A percentile compares a stretch with the other conserved stretches of the same genome.
phyloP scores from a whole-genome alignment of 2,113 vertebrate genomes.

The Lepus timidus region DNA sequence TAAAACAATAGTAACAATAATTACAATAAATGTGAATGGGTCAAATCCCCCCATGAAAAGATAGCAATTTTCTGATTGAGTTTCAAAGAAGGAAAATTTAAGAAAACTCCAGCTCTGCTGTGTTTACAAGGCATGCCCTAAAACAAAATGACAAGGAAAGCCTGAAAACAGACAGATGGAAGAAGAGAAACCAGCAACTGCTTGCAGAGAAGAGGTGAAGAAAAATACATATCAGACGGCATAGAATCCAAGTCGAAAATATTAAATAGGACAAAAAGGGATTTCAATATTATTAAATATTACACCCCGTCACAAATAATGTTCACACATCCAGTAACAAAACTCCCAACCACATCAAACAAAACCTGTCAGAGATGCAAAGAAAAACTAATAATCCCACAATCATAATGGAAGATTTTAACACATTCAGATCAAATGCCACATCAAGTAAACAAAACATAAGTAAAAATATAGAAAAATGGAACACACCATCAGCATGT shows the following conservation, averaged over 20 bases:
- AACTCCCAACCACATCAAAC: conserved; percentile 72
- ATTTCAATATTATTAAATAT: conserved; percentile 83
- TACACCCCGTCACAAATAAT: conserved; percentile 65
- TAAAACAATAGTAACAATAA: background rate
- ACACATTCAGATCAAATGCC: conserved; percentile 75
- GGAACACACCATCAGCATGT: background rate
- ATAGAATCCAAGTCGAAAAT: conserved; percentile 76
- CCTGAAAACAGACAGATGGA: conserved; percentile 77
- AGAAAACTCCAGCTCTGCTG: conserved; percentile 28
- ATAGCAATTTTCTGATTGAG: background rate
- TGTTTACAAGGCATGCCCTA: conserved; percentile 51
- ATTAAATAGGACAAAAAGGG: conserved; percentile 76
- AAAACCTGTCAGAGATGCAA: conserved; percentile 75
- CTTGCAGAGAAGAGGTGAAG: conserved; percentile 75
- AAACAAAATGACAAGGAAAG: conserved; percentile 64
- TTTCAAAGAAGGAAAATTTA: conserved; percentile 13
- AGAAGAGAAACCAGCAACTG: conserved; percentile 73
- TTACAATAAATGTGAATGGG: conserved; percentile 80
- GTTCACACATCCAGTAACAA: conserved; percentile 77
- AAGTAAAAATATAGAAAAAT: conserved; percentile 59
- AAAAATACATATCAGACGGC: conserved; percentile 75
- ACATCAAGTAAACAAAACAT: conserved; percentile 71
- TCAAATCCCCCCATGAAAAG: conserved; percentile 64
- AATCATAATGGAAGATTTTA: conserved; percentile 74
- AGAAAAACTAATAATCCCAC: conserved; percentile 59